Base-by-base conservation (phyloP, 2,888 invertebrate species). In the Hirtodrosophila cameraria region DNA sequence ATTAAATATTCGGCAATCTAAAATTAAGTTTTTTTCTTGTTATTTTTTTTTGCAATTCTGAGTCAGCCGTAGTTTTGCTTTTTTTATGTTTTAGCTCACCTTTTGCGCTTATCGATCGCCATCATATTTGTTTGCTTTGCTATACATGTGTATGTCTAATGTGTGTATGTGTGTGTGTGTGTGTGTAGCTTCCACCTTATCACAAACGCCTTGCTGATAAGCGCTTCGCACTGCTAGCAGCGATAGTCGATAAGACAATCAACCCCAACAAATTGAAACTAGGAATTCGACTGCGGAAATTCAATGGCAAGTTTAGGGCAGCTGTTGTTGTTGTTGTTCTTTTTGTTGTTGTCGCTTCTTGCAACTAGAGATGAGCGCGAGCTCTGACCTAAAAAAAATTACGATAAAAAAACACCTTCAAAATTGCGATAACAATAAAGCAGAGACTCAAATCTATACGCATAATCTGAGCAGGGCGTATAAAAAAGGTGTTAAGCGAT, bases 271-370 rank as follows among this genome's bases (percentile, higher is more conserved):
- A 46, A 20, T 35, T 27, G 25, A 30, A 49, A 46, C 23, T 30
- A 54, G 46, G 53, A 72, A 63, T 39, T 41, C 28, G 8, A 31
- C 35, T 5, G 35, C 64, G 80, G 57, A 65, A 83, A 83, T 72
- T 80, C 80, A 80, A 83, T 83, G 80, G 67, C 83, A 80, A 83
- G 77, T 76, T 66, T 72, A 62, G 38, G 53, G 43, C 28, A 57
- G 42, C 52, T 53, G 42, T 20, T 30, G 11, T 33, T 41, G 31
- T 33, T 23, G n/a, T 23, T 33, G 9, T 15, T 57, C n/a, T 20
- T 30, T 9, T 33, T 41, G 31, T 33, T 23, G n/a, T 23, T 33
- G 9, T 15, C 53, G 15, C 30, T 35, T 16, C 27, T 57, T 52
- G 12, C 35, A 49, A 16, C 30, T 27, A 35, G 25, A 58, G 53